Base-by-base conservation (phyloP, 2,888 invertebrate species). In the Drosophila trichaetosa region DNA sequence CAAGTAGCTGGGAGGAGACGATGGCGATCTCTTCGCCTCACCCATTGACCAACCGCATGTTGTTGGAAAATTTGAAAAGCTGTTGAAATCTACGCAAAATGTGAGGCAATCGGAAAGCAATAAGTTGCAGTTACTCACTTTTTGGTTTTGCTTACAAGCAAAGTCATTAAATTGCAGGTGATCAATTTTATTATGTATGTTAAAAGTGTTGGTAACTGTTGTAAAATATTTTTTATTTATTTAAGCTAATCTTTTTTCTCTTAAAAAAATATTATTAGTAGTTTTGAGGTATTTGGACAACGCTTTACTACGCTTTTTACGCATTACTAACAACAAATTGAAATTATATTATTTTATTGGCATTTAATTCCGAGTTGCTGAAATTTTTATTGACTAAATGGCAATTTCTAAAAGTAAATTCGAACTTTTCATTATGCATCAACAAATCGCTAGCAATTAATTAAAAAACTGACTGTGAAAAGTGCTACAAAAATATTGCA, bases 51-150 rank as follows among this genome's bases (percentile, higher is more conserved):
- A 29, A 21, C 51, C 60, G n/a, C 53, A 46, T 54, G 68, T 67
- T 65, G 76, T 68, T 79, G 70, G 48, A 52, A 79, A 78, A 74
- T 24, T 11, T 27, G n/a, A 29, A 53, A 61, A 11, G 40, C 40
- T 67, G 75, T 69, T 67, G 66, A 46, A 77, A 79, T 79, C 46
- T 54, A 67, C 61, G 79, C 70, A 64, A 76, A 79, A 71, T 74
- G n/a, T 80, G 64, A 60, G 62, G 80, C 70, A 78, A 78, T 76
- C 57, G 24, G 18, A 71, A 27, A 49, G 76, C 70, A 71, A 59
- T 62, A 49, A 61, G 58, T 56, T 62, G 76, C 70, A 75, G 49
- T 62, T 62, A 51, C 18, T 36, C 21, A 11, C 31, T 10, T 34
- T 36, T 4, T 49, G 33, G 27, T 49, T 21, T 46, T 40, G 66